A percentile compares a stretch with the other conserved stretches of the same genome.
Evolutionary conservation across 2,888 invertebrate genomes (phyloP).

Genomic region (Noctua comes): DNA sequence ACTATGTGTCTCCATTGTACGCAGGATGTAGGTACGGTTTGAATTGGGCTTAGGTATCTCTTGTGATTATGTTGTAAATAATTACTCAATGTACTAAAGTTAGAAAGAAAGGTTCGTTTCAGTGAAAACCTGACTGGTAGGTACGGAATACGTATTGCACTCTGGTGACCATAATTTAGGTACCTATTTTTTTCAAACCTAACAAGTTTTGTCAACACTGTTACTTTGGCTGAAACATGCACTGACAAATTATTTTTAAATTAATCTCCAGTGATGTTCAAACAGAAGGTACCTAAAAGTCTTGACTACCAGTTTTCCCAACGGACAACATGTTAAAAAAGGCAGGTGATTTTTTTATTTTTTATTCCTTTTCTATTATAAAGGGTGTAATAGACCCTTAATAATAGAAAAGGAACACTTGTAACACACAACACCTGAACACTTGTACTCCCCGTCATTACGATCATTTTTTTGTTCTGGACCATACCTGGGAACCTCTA

Average conservation of each 20-base stretch:
- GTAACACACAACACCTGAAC: too few species aligned
- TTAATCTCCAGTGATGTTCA: too few species aligned
- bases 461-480: too few species aligned
- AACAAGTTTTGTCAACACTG: neutral
- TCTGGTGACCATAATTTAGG: neutral
- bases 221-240: neutral
- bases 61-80: neutral
- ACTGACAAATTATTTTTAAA: neutral
- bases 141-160: neutral
- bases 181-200: neutral
- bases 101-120: neutral
- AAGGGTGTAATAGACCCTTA: too few species aligned
- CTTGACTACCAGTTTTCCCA: too few species aligned
- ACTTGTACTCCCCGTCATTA: too few species aligned
- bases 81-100: neutral
- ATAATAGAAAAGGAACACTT: too few species aligned
- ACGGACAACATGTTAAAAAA: too few species aligned
- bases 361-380: too few species aligned
- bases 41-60: constrained; percentile 20
- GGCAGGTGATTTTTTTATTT: too few species aligned
- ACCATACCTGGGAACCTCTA: too few species aligned
- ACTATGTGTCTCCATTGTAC: constrained; percentile 68
- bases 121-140: neutral
- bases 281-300: too few species aligned
- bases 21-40: constrained; percentile 26